These are phyloP conservation scores for Meriones psammophilus DNA, from an alignment of 2,797 vertebrate species.

Conservation along the genomic window DNA sequence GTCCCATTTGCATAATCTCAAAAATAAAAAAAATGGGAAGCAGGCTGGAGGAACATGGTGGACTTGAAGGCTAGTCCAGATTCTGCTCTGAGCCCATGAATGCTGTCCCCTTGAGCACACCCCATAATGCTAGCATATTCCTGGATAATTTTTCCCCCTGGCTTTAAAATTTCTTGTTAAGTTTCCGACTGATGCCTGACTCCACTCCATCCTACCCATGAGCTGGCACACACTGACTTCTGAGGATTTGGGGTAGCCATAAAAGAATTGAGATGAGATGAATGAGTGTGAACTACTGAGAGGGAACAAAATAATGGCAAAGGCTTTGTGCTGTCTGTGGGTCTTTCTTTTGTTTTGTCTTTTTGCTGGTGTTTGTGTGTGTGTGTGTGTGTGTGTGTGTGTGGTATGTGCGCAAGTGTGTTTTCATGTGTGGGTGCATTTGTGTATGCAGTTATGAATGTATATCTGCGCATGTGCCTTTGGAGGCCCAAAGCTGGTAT, in stretches of 20 bases:
- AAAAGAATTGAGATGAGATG: background rate
- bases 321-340: background rate
- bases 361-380: too few relatives aligned
- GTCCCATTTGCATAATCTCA: conserved; percentile 28
- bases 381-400: too few relatives aligned
- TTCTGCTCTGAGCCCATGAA: conserved; percentile 55
- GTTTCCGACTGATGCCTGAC: background rate
- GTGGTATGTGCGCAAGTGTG: background rate
- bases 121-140: background rate
- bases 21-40: conserved; percentile 44
- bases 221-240: background rate
- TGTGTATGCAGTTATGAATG: background rate
- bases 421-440: background rate
- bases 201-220: background rate
- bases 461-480: background rate
- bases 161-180: conserved; percentile 14
- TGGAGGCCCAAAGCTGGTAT: too few relatives aligned
- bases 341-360: background rate
- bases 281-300: background rate
- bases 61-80: conserved; percentile 25
- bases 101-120: background rate
- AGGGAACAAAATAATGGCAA: background rate
- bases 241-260: background rate
- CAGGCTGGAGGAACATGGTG: background rate
- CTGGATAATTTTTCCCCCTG: conserved; percentile 1